Base-by-base conservation (phyloP, 2,888 invertebrate species). In the Oxyteleia sp. region DNA sequence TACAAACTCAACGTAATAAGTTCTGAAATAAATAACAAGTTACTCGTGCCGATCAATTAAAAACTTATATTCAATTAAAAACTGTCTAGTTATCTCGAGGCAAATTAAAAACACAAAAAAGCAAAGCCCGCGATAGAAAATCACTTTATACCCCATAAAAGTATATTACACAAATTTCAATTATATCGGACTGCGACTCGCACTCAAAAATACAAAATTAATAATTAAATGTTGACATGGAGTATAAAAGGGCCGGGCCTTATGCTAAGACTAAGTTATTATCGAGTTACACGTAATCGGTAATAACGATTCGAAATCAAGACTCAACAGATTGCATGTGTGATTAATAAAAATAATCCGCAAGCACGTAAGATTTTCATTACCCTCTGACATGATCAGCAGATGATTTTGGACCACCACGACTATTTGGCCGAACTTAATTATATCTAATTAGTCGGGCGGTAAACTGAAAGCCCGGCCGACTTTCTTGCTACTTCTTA, bases 401-500 rank as follows among this genome's bases (percentile, higher is more conserved):
- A 84, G 84, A 87, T 85, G 87, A 75, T 59, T 59, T 43, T 29
- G 61, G 41, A 66, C 76, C 75, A 55, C 61, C 71, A 35, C 18
- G 64, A 71, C 59, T 84, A 85, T 85, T 85, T 85, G 83, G 87
- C 78, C 81, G 87, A 86, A 87, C 87, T 89, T 92, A 91, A 91
- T 92, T 91, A 89, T 86, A 83, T 69, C 88, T 90, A 90, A 91
- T 91, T 91, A 91, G 87, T 87, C 85, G 79, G 82, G 71, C 85
- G 75, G 82, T 86, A 72, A 86, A 85, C 85, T 82, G 78, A 87
- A 86, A 84, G 85, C 84, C 82, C 53, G 26, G 41, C 57, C 83
- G 55, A 85, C 85, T 85, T 84, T 82, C 84, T 87, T 81, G 74
- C 84, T 83, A 61, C 61, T 71, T 80, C 57, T 64, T 68, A 53